Base-by-base conservation (phyloP, 2,797 vertebrate species). In the Lepidocolaptes lacrymiger region DNA sequence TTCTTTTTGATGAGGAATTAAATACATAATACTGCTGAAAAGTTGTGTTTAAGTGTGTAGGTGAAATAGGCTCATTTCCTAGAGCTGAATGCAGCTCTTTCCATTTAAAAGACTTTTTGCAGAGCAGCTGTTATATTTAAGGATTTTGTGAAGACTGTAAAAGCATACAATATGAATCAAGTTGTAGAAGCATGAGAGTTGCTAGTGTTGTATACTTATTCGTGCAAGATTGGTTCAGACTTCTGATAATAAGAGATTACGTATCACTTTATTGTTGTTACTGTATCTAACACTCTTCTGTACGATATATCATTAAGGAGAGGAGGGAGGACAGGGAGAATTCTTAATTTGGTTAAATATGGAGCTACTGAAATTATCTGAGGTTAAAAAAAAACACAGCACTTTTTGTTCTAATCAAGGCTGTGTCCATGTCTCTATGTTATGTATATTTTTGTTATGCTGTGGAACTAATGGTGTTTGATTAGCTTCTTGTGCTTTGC, bases 281-380 rank as follows among this genome's bases (percentile, higher is more conserved):
- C 4, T 39, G 14, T 2, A 2, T 56, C 39, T 55, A 61, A 6
- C 2, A 6, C 8, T 58, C 52, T 58, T 54, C 23, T 76, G 9
- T 77, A 39, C 9, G 4, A 7, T 0, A 1, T 39, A 10, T 37
- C 9, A 19, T 59, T 6, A 12, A 2, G 3, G 15, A 2, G 1
- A 10, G 2, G 8, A 23, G 4, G 1, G 5, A 4, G 4, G 2
- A 30, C 8, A 64, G 26, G 26, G 8, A 46, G 12, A 37, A 51
- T 14, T 51, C 14, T 41, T 52, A 23, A 41, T 75, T 34, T 55
- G 46, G 36, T 55, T 10, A 26, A 66, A n/a, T 34, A 23, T 7
- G 7, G 22, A 16, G 16, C 23, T 69, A 39, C 55, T 64, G 34
- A 36, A 79, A 32, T 55, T 80, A 37, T 17, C 15, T 11, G 37